Base-by-base conservation (phyloP, 2,113 vertebrate species). In the Larimichthys polyactis region DNA sequence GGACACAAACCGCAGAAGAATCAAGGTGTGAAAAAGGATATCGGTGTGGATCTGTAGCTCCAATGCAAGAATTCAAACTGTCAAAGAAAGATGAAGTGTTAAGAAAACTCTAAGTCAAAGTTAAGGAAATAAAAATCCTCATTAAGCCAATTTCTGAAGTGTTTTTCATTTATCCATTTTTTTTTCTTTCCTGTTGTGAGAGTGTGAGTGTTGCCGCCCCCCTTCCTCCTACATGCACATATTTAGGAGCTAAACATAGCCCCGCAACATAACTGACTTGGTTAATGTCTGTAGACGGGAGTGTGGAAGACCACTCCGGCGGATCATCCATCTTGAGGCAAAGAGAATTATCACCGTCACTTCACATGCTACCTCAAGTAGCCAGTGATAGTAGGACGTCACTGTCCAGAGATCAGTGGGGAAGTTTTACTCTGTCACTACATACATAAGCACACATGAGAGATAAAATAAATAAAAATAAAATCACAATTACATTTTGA, bases 21-120 rank as follows among this genome's bases (percentile, higher is more conserved):
- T n/a, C 44, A 7, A 77, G 46, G 3, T 11, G 62, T 58, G 79
- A 89, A 77, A 81, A 48, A 59, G 44, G 69, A 73, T 52, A 20
- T 64, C 20, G 65, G 22, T 17, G 44, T 15, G 55, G 52, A 11
- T 62, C 40, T 20, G 36, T 40, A 8, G 20, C 22, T 62, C 54
- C 24, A 58, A 77, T 17, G 60, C 40, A 20, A 40, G 5, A 22
- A 17, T 72, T 71, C 22, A 71, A 74, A 76, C 57, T 32, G 72
- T 72, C 60, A 64, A 52, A 58, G 29, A 63, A 52, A 69, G 22
- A 22, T 36, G 1, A 58, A 5, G 78, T 67, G 12, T 58, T 48
- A 46, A 73, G 19, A 19, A 68, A 70, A 71, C 15, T 27, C 44
- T 8, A 17, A 57, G 40, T 29, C 22, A 63, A 71, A 40, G 15